Base-by-base conservation (phyloP, 1,140 invertebrate species). In the Medauroidea extradentata region DNA sequence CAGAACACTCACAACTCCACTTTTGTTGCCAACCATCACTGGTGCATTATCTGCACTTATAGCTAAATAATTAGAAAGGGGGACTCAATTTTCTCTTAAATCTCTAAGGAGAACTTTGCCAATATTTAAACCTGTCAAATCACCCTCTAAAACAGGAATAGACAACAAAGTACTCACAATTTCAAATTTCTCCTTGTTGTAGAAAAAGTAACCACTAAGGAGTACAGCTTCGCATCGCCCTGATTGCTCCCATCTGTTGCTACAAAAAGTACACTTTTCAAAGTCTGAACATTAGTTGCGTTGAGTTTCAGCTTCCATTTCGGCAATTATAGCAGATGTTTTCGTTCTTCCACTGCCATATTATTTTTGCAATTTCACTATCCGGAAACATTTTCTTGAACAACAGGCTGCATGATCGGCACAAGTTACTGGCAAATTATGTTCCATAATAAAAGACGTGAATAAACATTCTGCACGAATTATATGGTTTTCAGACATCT, bases 401-500 rank as follows among this genome's bases (percentile, higher is more conserved):
- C 44, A 46, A 25, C n/a, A n/a, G 18, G 5, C 44, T 13, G 44
- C 5, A n/a, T 46, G 44, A 25, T 46, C 44, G 9, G 44, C 24
- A 25, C 18, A 46, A 21, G 44, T 25, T 21, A 46, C 9, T 46
- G 44, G 5, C 18, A n/a, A 21, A 46, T 46, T 46, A n/a, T 46
- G 44, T 46, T 46, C 44, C 44, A 46, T 11, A 13, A 46, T 46
- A 46, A 19, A 21, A 25, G 18, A 21, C 18, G 44, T 46, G 13
- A 46, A 46, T 21, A 46, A 25, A 46, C 44, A 46, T 25, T 46
- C 44, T 46, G 44, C 44, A 46, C 44, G 44, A 46, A 46, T 46
- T 46, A 46, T 25, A 46, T 11, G 29, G 29, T 34, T 34, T n/a
- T n/a, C 29, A 7, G 29, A 34, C 29, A 11, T 34, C 4, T 34